Conservation (phyloP, 1,140 invertebrate genomes). For the Euwallacea similis region DNA sequence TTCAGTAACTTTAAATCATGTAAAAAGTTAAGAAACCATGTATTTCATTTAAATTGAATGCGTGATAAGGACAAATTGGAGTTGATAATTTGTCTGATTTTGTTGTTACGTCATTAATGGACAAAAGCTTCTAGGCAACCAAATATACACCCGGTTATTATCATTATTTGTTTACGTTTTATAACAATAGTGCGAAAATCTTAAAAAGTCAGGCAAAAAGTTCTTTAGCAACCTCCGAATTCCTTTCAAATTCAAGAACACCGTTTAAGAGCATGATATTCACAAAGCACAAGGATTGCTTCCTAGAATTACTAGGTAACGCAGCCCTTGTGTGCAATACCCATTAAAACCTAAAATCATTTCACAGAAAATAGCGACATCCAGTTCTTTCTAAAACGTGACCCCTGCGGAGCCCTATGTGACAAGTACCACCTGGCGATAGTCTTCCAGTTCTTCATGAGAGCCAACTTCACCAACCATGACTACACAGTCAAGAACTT, state of each 20-base stretch:
- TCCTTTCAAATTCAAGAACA: not conserved
- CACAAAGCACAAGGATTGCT: not conserved
- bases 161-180: not conserved
- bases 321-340: not conserved
- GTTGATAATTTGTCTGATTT: too few species aligned
- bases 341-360: not conserved
- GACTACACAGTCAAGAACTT: constrained; percentile 22
- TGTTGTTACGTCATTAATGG: too few species aligned
- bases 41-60: too few species aligned
- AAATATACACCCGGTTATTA: not conserved
- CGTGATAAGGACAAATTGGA: too few species aligned
- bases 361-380: not conserved
- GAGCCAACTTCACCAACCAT: constrained; percentile 11
- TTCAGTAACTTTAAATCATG: too few species aligned
- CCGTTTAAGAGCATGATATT: not conserved
- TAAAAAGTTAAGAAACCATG: too few species aligned
- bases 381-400: constrained; percentile 10
- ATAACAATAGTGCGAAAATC: too few species aligned
- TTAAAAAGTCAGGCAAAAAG: not conserved
- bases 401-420: constrained; percentile 18
- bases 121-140: not conserved
- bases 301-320: not conserved
- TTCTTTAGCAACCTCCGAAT: not conserved
- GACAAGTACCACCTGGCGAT: constrained; percentile 21
- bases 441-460: constrained; percentile 25